Evolutionary conservation across 2,888 invertebrate genomes (phyloP), one percentile per base, ranked within the genome.

Genomic region (Agrochola macilenta): DNA sequence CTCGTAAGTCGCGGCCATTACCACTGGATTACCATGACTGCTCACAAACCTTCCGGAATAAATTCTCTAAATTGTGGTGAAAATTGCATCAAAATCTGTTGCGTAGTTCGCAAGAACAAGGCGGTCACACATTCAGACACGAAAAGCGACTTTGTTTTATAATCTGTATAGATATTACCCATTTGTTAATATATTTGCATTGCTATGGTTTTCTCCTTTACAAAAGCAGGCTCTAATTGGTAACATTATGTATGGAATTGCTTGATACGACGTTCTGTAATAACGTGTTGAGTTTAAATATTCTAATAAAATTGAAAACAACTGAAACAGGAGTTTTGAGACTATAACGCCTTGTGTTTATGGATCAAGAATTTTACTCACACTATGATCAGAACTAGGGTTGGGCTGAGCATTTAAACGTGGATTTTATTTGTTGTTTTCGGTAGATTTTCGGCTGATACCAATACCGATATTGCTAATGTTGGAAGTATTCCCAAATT

Each of bases 231-330:
- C 14, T 20, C 46, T 68, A 77, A 82, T 84, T 79, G 76, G 76
- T 65, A 74, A 76, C 57, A 76, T 70, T 72, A 54, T 71, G 65
- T 49, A 35, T 72, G 39, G 65, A 65, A 39, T 70, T 52, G 66
- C 66, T 35, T 73, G 58, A 72, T 66, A 71, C 46, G 61, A 74
- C 74, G 57, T 30, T 58, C 30, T 46, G 60, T 81, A 78, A 86
- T 86, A 82, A 82, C 52, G n/a, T 77, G 52, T 69, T 68, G 49
- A 46, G 49, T 76, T 74, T 71, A 74, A 83, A 81, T 81, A 74
- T 85, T 72, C n/a, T 71, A 74, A 75, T 78, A 75, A 77, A 74
- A 77, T 75, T 61, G 26, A 58, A 43, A 84, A 78, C 60, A 74
- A 71, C 66, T 66, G 65, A 54, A 76, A 61, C 35, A 12, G 75